A percentile compares a stretch with the other conserved stretches of the same genome.
Conservation (phyloP, 2,113 vertebrate species). For the Etheostoma spectabile region DNA sequence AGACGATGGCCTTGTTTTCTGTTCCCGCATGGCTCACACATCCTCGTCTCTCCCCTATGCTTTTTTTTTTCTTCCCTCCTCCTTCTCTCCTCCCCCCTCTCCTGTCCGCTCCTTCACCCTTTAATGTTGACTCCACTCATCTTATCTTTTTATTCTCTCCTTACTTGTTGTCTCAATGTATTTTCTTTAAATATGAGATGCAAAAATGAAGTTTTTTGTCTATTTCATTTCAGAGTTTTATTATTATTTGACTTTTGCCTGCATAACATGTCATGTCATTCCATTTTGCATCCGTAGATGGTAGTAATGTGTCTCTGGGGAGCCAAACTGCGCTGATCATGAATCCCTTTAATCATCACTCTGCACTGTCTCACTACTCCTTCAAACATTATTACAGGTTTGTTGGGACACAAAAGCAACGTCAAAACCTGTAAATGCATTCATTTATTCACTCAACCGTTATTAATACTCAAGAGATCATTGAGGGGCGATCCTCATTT, state of each 20-base stretch:
- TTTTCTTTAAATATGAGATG: not conserved
- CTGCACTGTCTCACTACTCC: not conserved
- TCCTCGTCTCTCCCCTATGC: not conserved
- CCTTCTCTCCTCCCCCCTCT: not conserved
- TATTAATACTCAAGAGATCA: too few relatives aligned
- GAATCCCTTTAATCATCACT: not conserved
- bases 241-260: not conserved
- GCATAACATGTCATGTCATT: not conserved
- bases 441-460: too few relatives aligned
- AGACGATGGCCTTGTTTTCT: slow-evolving; percentile 60
- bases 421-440: too few relatives aligned
- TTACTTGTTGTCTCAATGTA: not conserved
- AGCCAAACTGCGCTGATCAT: not conserved
- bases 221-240: not conserved
- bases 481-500: too few relatives aligned
- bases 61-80: not conserved
- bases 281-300: not conserved
- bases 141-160: not conserved
- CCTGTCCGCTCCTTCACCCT: not conserved
- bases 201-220: not conserved
- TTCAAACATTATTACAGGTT: not conserved
- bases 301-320: not conserved
- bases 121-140: not conserved
- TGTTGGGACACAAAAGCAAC: not conserved
- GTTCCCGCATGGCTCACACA: slow-evolving; percentile 36